These are phyloP conservation scores for Atrina japonica DNA, from an alignment of 2,888 invertebrate genomes.

Conservation along the genomic window DNA sequence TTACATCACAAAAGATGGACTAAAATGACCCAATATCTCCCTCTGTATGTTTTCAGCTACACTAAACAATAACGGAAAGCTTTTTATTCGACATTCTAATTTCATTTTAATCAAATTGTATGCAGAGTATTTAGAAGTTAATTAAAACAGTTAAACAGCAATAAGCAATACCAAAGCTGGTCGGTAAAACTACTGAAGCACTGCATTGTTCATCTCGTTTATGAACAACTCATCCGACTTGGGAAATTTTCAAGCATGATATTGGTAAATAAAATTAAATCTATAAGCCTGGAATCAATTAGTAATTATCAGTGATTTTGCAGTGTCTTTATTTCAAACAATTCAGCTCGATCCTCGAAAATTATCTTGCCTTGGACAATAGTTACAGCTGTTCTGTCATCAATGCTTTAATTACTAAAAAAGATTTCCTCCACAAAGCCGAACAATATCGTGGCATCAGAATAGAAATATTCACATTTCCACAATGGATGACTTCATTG, in stretches of 20 bases:
- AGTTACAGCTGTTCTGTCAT: too few relatives aligned
- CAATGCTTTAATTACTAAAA: too few relatives aligned
- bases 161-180: not conserved
- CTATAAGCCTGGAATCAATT: slow-evolving; percentile 4
- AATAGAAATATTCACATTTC: too few relatives aligned
- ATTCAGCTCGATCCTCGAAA: not conserved
- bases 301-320: slow-evolving; percentile 18
- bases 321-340: slow-evolving; percentile 13
- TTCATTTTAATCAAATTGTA: slow-evolving; percentile 18
- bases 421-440: too few relatives aligned
- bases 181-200: too few relatives aligned
- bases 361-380: not conserved
- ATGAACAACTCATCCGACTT: too few relatives aligned
- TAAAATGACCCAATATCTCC: slow-evolving; percentile 21
- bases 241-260: too few relatives aligned
- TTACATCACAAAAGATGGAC: slow-evolving; percentile 17
- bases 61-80: slow-evolving; percentile 34
- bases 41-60: slow-evolving; percentile 19
- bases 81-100: slow-evolving; percentile 23
- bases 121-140: slow-evolving; percentile 29
- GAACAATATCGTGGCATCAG: too few relatives aligned
- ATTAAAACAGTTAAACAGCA: slow-evolving; percentile 37
- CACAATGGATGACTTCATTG: too few relatives aligned
- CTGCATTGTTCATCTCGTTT: too few relatives aligned
- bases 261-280: too few relatives aligned